Percentiles rank a stretch among this genome's conserved stretches.
Conservation (phyloP, 2,888 invertebrate species). For the Drosophila acutilabella region DNA sequence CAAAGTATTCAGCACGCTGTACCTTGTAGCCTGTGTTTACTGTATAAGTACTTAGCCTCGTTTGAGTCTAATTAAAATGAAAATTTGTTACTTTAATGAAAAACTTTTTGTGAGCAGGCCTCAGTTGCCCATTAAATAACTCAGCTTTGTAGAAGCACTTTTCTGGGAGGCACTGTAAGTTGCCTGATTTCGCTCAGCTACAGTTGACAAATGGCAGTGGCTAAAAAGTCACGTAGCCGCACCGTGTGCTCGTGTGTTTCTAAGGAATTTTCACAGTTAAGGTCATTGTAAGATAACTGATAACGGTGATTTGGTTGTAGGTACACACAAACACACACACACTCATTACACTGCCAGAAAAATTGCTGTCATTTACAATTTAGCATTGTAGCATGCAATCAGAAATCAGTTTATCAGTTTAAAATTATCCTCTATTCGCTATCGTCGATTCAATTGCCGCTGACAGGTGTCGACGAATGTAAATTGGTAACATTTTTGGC, state of each 20-base stretch:
- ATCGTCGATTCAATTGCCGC: constrained; percentile 18
- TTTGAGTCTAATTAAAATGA: constrained; percentile 80
- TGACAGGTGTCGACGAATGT: constrained; percentile 31
- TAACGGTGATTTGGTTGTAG: constrained; percentile 24
- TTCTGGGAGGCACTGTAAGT: constrained; percentile 6
- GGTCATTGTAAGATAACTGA: constrained; percentile 26
- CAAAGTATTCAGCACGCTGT: constrained; percentile 4
- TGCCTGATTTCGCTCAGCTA: constrained; percentile 5
- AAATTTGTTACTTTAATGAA: constrained; percentile 76
- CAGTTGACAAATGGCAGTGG: constrained; percentile 43
- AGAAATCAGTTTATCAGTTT: constrained; percentile 4
- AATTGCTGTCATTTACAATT: constrained; percentile 1
- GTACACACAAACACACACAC: neutral
- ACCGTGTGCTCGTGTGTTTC: constrained; percentile 48
- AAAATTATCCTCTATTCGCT: constrained; percentile 3
- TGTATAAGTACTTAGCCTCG: constrained; percentile 61
- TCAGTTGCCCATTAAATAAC: constrained; percentile 63
- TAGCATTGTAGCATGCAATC: constrained; percentile 1
- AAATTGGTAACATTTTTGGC: constrained; percentile 47
- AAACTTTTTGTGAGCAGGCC: constrained; percentile 57
- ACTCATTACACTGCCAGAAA: neutral
- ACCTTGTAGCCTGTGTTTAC: neutral
- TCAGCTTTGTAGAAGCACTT: constrained; percentile 16
- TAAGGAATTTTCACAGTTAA: constrained; percentile 33
- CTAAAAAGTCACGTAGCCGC: constrained; percentile 63